Conservation (phyloP, 2,888 invertebrate genomes). For the Tholera decimalis region DNA sequence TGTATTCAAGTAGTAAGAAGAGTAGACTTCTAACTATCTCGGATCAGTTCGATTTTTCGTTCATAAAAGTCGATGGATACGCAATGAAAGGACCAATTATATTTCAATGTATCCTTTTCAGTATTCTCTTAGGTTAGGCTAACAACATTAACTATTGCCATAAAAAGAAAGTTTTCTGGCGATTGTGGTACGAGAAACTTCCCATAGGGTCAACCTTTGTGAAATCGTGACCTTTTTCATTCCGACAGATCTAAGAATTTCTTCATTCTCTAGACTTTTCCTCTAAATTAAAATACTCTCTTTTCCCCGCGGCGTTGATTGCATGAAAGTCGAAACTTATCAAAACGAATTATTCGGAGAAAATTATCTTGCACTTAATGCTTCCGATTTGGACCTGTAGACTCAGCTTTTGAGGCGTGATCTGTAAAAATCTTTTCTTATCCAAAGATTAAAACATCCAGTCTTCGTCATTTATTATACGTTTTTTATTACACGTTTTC, state of each 20-base stretch:
- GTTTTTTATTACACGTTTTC: too few relatives aligned
- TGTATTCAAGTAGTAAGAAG: too few relatives aligned
- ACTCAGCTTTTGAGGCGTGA: too few relatives aligned
- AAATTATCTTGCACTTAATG: too few relatives aligned
- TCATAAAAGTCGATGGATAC: background rate
- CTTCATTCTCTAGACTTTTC: constrained; percentile 14
- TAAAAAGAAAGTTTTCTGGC: constrained; percentile 34
- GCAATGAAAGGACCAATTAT: background rate
- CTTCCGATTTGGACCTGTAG: too few relatives aligned
- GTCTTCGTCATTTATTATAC: too few relatives aligned
- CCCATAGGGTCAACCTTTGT: constrained; percentile 16
- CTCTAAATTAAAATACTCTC: background rate
- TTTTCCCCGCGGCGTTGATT: too few relatives aligned
- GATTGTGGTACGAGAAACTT: constrained; percentile 33
- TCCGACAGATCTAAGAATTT: background rate
- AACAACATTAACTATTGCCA: constrained; percentile 21
- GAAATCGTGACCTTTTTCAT: constrained; percentile 26
- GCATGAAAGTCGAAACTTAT: background rate
- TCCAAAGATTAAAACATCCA: too few relatives aligned
- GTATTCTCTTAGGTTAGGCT: constrained; percentile 5
- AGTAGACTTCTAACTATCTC: background rate
- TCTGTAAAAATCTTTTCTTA: too few relatives aligned
- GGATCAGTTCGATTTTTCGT: background rate
- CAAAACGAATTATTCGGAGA: too few relatives aligned
- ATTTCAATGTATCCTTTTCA: constrained; percentile 4